Evolutionary conservation across 2,888 invertebrate species (phyloP).

Genomic region (Ligdia adustata): DNA sequence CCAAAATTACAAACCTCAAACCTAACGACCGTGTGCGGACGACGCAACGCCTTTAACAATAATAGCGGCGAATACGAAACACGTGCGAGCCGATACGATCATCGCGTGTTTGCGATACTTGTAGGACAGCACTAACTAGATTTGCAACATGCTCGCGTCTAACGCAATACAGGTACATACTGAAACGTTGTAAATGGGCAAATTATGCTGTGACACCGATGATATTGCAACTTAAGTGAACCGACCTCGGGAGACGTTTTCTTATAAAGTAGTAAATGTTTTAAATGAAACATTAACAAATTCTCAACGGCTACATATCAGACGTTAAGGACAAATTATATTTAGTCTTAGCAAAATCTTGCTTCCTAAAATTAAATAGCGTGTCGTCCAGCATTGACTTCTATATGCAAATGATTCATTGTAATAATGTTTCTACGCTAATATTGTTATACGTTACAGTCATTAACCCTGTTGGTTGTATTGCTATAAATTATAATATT

Average conservation of each 20-base stretch:
- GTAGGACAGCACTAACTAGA: conserved; percentile 20
- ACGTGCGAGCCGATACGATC: conserved; percentile 30
- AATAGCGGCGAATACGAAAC: conserved; percentile 13
- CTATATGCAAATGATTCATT: conserved; percentile 1
- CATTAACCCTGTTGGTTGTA: not conserved
- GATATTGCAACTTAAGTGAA: conserved; percentile 14
- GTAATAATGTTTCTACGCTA: not conserved
- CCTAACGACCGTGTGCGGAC: conserved; percentile 10
- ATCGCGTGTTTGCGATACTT: conserved; percentile 23
- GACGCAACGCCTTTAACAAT: conserved; percentile 13
- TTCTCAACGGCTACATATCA: too few species aligned
- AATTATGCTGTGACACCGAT: conserved; percentile 16
- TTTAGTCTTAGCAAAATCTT: too few species aligned
- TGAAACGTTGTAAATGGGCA: conserved; percentile 10
- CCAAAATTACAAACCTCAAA: conserved; percentile 10
- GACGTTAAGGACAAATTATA: too few species aligned
- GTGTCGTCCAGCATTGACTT: too few species aligned
- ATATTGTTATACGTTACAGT: not conserved
- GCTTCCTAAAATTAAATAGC: too few species aligned
- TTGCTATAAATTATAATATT: too few species aligned
- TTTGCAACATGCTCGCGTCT: conserved; percentile 27
- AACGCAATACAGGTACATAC: too few species aligned
- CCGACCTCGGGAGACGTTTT: conserved; percentile 3
- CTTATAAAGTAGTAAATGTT: conserved; percentile 1
- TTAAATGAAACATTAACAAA: too few species aligned